Evolutionary conservation across 2,797 vertebrate genomes (phyloP).

Genomic region (Tragopan temminckii): DNA sequence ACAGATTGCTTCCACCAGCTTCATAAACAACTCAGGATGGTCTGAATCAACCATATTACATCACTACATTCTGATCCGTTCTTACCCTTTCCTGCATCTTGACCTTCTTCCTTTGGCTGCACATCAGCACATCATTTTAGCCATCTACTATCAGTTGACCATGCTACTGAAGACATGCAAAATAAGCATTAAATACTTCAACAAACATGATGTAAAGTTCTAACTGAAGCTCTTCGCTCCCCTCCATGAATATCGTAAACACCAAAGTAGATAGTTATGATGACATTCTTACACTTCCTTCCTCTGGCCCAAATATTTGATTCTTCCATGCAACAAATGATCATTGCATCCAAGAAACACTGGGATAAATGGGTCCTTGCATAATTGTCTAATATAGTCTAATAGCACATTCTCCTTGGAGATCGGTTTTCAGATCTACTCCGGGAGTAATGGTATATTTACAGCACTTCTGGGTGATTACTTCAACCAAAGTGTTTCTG

Average conservation of each 20-base stretch:
- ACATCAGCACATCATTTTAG: background rate
- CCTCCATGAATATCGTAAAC: background rate
- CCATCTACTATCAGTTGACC: background rate
- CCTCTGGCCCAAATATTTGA: background rate
- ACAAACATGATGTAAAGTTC: background rate
- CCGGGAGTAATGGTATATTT: background rate
- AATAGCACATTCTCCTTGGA: background rate
- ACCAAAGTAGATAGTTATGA: background rate
- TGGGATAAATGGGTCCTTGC: background rate
- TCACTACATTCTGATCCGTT: background rate
- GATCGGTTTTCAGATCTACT: background rate
- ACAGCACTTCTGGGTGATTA: background rate
- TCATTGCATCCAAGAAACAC: background rate
- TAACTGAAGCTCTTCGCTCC: background rate
- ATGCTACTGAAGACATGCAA: background rate
- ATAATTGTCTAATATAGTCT: background rate
- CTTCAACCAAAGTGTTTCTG: background rate
- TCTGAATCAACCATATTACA: background rate
- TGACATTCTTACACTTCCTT: background rate
- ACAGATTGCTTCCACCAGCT: conserved; percentile 10
- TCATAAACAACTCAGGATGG: conserved; percentile 16
- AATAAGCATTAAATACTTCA: background rate
- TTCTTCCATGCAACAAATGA: background rate
- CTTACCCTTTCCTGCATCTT: background rate
- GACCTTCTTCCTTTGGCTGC: background rate